phyloP scores from a whole-genome alignment of 2,113 vertebrate genomes.

The Scophthalmus maximus region DNA sequence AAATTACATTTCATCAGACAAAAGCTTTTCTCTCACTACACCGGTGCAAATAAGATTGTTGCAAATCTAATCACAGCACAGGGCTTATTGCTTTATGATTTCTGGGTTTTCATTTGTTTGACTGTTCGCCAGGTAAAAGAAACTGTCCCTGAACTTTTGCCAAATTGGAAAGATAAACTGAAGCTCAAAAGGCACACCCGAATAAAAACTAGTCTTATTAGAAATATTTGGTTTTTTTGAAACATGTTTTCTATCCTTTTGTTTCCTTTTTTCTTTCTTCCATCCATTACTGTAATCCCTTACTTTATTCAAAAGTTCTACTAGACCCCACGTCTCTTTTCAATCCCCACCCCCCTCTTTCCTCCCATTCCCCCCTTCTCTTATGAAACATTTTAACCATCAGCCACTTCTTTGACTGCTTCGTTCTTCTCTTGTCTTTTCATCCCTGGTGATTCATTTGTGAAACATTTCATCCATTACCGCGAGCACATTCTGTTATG shows the following conservation, averaged over 20 bases:
- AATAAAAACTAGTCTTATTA: constrained; percentile 15
- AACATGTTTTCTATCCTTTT: not conserved
- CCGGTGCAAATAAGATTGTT: constrained; percentile 68
- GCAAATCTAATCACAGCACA: constrained; percentile 70
- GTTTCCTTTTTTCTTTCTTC: not conserved
- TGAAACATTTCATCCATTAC: constrained; percentile 35
- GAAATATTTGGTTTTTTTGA: constrained; percentile 4
- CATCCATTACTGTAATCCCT: not conserved
- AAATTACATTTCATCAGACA: constrained; percentile 76
- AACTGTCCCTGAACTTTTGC: constrained; percentile 26
- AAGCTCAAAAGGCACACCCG: not conserved
- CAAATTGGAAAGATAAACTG: constrained; percentile 45
- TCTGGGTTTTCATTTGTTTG: constrained; percentile 59
- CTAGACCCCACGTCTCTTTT: not conserved
- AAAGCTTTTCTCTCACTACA: constrained; percentile 57
- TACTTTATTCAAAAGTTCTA: constrained; percentile 1
- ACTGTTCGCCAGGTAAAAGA: constrained; percentile 45
- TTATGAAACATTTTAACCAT: constrained; percentile 46
- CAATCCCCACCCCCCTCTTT: constrained; percentile 15
- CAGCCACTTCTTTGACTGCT: not conserved
- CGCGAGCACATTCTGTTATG: constrained; percentile 46
- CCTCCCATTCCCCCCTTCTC: not conserved
- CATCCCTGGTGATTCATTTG: constrained; percentile 16
- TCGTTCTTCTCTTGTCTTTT: constrained; percentile 4
- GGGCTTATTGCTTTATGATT: constrained; percentile 68